These are phyloP conservation scores for Pteria penguin DNA, from an alignment of 2,888 invertebrate species.

Conservation along the genomic window DNA sequence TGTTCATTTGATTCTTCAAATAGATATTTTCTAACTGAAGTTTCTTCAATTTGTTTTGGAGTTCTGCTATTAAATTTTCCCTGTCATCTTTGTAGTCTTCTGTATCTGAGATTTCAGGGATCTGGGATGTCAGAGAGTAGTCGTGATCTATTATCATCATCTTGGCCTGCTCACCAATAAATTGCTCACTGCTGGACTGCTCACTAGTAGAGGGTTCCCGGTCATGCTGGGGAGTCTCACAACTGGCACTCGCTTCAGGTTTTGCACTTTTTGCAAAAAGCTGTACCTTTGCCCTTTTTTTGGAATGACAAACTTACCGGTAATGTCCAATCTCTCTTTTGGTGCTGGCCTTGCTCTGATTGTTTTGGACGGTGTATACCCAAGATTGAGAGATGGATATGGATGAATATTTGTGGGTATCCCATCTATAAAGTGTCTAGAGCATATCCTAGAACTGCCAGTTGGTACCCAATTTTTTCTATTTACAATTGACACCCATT, in stretches of 20 bases:
- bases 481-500: background rate
- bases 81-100: background rate
- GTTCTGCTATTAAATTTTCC: background rate
- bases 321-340: background rate
- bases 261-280: background rate
- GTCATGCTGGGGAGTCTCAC: background rate
- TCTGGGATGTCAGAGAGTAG: background rate
- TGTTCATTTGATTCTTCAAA: background rate
- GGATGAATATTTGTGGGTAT: background rate
- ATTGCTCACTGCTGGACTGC: too few relatives aligned
- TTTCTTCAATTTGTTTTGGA: background rate
- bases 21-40: background rate
- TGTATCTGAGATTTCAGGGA: background rate
- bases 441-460: background rate
- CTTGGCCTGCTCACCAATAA: too few relatives aligned
- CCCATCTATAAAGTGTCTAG: background rate
- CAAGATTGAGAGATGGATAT: background rate
- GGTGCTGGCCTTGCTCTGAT: conserved; percentile 8
- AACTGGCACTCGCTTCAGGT: background rate
- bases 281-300: background rate
- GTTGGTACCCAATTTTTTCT: background rate
- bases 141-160: background rate
- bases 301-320: too few relatives aligned
- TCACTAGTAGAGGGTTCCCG: background rate
- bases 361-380: background rate